phyloP scores from a whole-genome alignment of 2,888 invertebrate genomes.

The Oxytorus armatus region DNA sequence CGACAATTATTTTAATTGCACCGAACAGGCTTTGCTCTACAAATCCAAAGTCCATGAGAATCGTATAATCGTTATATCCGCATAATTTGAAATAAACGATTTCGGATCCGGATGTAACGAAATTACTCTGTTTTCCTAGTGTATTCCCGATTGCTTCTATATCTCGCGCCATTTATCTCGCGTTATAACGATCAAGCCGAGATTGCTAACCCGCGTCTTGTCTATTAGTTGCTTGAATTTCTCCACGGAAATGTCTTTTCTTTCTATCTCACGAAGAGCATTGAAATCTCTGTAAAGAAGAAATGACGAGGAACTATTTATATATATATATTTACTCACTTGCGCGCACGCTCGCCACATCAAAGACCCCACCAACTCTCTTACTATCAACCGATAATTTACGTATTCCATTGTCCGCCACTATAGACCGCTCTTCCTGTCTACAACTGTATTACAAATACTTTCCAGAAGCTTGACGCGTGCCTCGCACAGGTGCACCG shows the following conservation, averaged over 20 bases:
- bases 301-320: neutral
- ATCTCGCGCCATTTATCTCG: constrained; percentile 18
- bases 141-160: constrained; percentile 17
- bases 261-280: neutral
- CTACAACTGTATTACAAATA: too few species aligned
- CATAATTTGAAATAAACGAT: constrained; percentile 33
- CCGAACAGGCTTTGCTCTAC: too few species aligned
- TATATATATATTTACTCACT: neutral
- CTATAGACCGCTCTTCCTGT: too few species aligned
- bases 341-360: constrained; percentile 1
- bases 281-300: neutral
- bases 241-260: constrained; percentile 46
- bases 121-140: constrained; percentile 30
- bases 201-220: neutral
- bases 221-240: constrained; percentile 33
- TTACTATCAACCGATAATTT: constrained; percentile 13
- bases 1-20: too few species aligned
- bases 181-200: constrained; percentile 5
- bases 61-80: neutral
- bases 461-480: constrained; percentile 69
- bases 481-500: constrained; percentile 20
- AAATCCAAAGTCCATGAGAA: constrained; percentile 14
- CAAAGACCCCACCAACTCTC: constrained; percentile 20
- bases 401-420: constrained; percentile 38
- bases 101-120: constrained; percentile 49